phyloP scores from a whole-genome alignment of 2,113 vertebrate species.

The Pachyramphus minor region DNA sequence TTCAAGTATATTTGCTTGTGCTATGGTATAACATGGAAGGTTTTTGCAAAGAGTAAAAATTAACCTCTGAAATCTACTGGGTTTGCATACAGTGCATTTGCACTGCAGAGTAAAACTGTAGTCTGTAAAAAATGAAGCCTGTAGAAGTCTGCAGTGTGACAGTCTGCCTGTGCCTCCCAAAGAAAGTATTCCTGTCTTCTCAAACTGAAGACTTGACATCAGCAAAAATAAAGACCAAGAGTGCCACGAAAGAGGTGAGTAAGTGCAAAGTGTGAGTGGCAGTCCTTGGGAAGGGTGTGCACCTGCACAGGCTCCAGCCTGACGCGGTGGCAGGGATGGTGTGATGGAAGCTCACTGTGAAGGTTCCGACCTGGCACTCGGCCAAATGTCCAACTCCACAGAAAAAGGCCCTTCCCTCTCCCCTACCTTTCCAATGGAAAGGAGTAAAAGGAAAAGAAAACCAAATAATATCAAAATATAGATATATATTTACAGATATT shows the following conservation, averaged over 20 bases:
- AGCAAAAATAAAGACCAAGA: background rate
- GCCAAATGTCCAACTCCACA: too few species aligned
- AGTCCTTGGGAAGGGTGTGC: background rate
- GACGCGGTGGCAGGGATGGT: rapidly evolving
- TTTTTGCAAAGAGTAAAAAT: background rate
- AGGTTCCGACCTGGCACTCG: too few species aligned
- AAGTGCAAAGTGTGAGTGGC: background rate
- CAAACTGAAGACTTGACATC: background rate
- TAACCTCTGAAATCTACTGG: background rate
- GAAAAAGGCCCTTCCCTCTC: too few species aligned
- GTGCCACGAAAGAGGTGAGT: background rate
- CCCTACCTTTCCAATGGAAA: too few species aligned
- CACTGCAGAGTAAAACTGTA: background rate
- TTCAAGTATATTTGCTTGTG: background rate
- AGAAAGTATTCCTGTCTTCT: background rate
- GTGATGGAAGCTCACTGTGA: background rate
- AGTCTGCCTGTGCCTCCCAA: background rate
- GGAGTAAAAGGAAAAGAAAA: too few species aligned
- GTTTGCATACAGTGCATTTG: background rate
- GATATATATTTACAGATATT: too few species aligned
- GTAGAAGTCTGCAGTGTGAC: background rate
- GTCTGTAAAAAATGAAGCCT: background rate
- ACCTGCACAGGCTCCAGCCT: background rate
- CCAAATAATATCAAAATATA: too few species aligned
- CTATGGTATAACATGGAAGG: background rate